phyloP scores from a whole-genome alignment of 1,140 invertebrate species.

The Drosophila subobscura region DNA sequence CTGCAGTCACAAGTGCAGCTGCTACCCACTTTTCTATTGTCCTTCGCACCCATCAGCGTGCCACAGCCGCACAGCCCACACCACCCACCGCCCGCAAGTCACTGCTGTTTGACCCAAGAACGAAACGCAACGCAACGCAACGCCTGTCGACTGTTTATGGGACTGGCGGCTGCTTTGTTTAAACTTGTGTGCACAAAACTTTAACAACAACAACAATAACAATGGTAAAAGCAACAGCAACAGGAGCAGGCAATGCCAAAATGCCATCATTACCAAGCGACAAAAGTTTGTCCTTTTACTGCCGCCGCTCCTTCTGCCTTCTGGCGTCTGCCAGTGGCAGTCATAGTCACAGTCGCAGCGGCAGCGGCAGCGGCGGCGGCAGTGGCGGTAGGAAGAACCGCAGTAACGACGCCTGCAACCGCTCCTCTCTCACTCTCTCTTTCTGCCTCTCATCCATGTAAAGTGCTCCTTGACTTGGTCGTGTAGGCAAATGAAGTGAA shows the following conservation, averaged over 20 bases:
- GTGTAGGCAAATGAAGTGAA: constrained; percentile 79
- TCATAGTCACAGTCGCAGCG: not conserved
- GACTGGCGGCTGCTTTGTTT: constrained; percentile 81
- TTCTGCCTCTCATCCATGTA: constrained; percentile 32
- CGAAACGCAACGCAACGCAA: constrained; percentile 49
- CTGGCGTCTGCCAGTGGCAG: not conserved
- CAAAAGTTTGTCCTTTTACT: constrained; percentile 78
- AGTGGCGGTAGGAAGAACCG: constrained; percentile 39
- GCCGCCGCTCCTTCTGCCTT: constrained; percentile 11
- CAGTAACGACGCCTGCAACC: constrained; percentile 51
- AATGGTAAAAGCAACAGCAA: not conserved
- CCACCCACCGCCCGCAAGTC: constrained; percentile 22
- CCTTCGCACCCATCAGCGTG: not conserved
- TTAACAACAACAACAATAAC: constrained; percentile 68
- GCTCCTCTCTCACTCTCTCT: not conserved
- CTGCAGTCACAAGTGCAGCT: constrained; percentile 36
- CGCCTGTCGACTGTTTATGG: constrained; percentile 79
- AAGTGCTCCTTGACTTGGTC: constrained; percentile 71
- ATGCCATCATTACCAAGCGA: constrained; percentile 81
- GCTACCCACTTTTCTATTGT: constrained; percentile 1
- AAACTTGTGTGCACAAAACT: constrained; percentile 78
- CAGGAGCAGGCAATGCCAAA: constrained; percentile 63
- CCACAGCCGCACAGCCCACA: not conserved
- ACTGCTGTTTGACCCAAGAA: constrained; percentile 70
- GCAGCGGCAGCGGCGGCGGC: constrained; percentile 15